Conservation (phyloP, 30 jellyfish, hydroid and myxozoan species). For the Aurelia aurita complex sp. Pacific region DNA sequence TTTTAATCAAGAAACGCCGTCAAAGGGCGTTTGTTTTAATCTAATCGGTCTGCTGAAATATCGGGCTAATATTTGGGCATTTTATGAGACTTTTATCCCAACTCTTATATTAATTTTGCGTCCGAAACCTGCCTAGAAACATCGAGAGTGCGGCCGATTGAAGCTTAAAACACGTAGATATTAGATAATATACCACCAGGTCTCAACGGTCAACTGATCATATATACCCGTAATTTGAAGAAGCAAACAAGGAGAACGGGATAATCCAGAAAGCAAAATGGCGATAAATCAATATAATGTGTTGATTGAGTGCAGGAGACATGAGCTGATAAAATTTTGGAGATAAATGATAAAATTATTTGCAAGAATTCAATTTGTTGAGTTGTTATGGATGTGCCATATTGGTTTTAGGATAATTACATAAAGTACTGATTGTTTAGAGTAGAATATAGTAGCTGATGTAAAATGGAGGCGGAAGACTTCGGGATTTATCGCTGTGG, state of each 20-base stretch:
- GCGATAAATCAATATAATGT: slow-evolving; percentile 21
- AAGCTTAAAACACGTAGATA: not conserved
- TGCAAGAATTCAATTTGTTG: not conserved
- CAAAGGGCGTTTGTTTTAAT: too few species aligned
- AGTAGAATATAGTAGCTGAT: not conserved
- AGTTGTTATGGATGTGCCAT: slow-evolving; percentile 12
- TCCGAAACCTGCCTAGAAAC: slow-evolving; percentile 33
- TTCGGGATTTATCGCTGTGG: not conserved
- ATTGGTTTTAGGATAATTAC: slow-evolving; percentile 14
- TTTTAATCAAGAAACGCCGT: too few species aligned
- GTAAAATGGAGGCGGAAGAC: slow-evolving; percentile 13
- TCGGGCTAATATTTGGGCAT: too few species aligned
- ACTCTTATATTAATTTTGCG: not conserved
- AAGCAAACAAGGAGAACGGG: slow-evolving; percentile 46
- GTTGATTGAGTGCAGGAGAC: not conserved
- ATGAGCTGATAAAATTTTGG: too few species aligned
- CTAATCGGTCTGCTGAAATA: too few species aligned
- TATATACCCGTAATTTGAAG: slow-evolving; percentile 51
- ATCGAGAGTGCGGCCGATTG: slow-evolving; percentile 7
- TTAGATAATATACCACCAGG: slow-evolving; percentile 60
- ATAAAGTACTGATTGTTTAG: slow-evolving; percentile 19
- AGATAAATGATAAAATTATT: too few species aligned
- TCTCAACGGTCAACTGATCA: slow-evolving; percentile 69
- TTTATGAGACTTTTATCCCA: too few species aligned
- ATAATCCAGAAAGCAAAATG: slow-evolving; percentile 40